Conservation (phyloP, 2,113 vertebrate species). For the Malurus alboscapulatus region DNA sequence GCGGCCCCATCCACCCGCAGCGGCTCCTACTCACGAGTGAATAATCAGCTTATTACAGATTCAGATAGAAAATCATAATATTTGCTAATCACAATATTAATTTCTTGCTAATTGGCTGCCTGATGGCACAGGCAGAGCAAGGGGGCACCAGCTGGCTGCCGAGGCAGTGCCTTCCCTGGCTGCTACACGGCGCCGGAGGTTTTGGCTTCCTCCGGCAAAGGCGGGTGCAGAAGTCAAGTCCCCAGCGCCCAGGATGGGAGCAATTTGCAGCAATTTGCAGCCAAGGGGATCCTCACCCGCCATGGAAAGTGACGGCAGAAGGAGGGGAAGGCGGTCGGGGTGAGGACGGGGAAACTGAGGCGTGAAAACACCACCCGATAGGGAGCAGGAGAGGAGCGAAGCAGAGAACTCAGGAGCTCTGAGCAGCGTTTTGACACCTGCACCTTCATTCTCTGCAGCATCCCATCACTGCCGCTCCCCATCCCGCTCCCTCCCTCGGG, state of each 20-base stretch:
- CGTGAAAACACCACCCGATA: rapidly evolving
- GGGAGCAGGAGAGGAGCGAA: rapidly evolving
- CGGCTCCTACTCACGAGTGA: not conserved
- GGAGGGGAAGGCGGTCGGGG: not conserved
- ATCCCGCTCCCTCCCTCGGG: not conserved
- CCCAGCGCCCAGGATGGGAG: rapidly evolving
- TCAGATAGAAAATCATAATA: constrained; percentile 55
- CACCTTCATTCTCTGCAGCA: not conserved
- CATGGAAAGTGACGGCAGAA: not conserved
- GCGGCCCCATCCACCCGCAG: not conserved
- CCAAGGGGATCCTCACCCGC: not conserved
- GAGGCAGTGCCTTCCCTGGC: not conserved
- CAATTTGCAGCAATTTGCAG: not conserved
- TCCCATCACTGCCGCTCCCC: rapidly evolving
- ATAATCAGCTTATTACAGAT: constrained; percentile 51
- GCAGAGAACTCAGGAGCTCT: not conserved
- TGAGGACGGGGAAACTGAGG: not conserved
- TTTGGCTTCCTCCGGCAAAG: not conserved
- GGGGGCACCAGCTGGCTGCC: constrained; percentile 49
- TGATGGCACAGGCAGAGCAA: constrained; percentile 53
- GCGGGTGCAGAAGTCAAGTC: not conserved
- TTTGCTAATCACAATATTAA: constrained; percentile 66
- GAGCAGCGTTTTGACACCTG: not conserved
- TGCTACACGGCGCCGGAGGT: not conserved
- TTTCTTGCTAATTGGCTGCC: constrained; percentile 63